phyloP scores from a whole-genome alignment of 1,140 invertebrate genomes.

The Nasonia giraulti region DNA sequence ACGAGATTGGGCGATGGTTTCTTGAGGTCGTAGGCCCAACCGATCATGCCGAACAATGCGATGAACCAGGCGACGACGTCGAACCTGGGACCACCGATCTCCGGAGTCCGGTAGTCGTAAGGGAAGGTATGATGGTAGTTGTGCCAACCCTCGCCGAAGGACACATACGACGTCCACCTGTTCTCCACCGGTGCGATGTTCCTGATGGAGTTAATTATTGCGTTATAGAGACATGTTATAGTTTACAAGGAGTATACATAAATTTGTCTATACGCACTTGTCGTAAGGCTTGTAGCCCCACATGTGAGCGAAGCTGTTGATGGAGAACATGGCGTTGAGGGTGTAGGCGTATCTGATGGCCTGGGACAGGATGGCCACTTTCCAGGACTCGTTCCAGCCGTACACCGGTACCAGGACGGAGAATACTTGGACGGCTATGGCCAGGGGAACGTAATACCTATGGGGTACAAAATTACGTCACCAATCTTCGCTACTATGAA shows the following conservation, averaged over 20 bases:
- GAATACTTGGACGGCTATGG: conserved; percentile 84
- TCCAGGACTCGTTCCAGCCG: conserved; percentile 87
- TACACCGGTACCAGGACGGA: conserved; percentile 87
- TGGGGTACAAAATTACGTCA: no score
- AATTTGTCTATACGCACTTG: conserved; percentile 74
- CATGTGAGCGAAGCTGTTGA: conserved; percentile 94
- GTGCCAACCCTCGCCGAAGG: conserved; percentile 92
- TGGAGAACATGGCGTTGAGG: conserved; percentile 93
- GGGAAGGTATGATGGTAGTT: conserved; percentile 96
- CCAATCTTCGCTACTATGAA: not conserved
- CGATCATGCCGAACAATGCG: conserved; percentile 81
- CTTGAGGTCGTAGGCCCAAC: conserved; percentile 85
- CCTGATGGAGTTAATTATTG: conserved; percentile 48
- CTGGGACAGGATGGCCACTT: conserved; percentile 88
- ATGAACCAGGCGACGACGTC: conserved; percentile 85
- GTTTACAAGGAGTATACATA: not conserved
- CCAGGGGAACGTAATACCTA: conserved; percentile 83
- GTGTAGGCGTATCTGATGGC: conserved; percentile 88
- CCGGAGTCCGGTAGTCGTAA: conserved; percentile 91
- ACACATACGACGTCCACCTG: conserved; percentile 80
- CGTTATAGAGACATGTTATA: not conserved
- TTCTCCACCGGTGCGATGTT: conserved; percentile 84
- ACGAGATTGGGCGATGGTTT: conserved; percentile 54
- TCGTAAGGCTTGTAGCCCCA: conserved; percentile 94
- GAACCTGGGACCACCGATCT: conserved; percentile 80